Percentiles rank a stretch among this genome's conserved stretches.
These are phyloP conservation scores for Ctena decussata DNA, from an alignment of 2,888 invertebrate genomes.

Conservation along the genomic window DNA sequence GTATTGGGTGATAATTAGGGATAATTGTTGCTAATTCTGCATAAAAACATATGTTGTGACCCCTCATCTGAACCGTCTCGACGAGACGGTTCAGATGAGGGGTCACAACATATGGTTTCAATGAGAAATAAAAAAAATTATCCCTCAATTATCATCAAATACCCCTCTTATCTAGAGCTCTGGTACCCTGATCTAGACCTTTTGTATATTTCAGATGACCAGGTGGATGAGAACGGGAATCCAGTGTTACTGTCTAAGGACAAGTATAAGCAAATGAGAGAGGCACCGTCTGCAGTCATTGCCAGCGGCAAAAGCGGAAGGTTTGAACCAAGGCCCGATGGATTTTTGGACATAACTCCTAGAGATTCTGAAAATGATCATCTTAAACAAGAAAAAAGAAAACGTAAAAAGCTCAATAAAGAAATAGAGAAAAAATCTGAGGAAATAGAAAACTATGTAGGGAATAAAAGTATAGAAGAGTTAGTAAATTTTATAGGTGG, in stretches of 20 bases:
- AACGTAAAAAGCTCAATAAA: conserved; percentile 62
- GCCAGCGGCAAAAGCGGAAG: conserved; percentile 42
- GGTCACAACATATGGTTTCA: too few relatives aligned
- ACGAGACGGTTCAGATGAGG: too few relatives aligned
- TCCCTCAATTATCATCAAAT: too few relatives aligned
- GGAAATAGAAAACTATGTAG: conserved; percentile 75
- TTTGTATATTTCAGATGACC: conserved; percentile 67
- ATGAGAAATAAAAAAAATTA: too few relatives aligned
- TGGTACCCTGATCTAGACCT: too few relatives aligned
- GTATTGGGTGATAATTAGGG: too few relatives aligned
- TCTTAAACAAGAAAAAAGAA: conserved; percentile 46
- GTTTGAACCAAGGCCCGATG: background rate
- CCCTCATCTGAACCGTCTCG: too few relatives aligned
- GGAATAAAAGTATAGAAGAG: conserved; percentile 71
- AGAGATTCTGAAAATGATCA: conserved; percentile 27
- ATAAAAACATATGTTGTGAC: too few relatives aligned
- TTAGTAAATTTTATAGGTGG: conserved; percentile 77
- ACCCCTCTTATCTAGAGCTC: too few relatives aligned
- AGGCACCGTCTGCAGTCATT: conserved; percentile 61
- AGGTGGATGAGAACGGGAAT: conserved; percentile 80
- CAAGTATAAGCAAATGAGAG: conserved; percentile 77
- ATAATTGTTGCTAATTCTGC: too few relatives aligned
- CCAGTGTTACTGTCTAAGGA: conserved; percentile 59
- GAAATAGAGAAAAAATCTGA: conserved; percentile 63
- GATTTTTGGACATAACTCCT: background rate